These are phyloP conservation scores for Porites cylindrica DNA, from an alignment of 92 coral and sea anemone genomes.

Conservation along the genomic window DNA sequence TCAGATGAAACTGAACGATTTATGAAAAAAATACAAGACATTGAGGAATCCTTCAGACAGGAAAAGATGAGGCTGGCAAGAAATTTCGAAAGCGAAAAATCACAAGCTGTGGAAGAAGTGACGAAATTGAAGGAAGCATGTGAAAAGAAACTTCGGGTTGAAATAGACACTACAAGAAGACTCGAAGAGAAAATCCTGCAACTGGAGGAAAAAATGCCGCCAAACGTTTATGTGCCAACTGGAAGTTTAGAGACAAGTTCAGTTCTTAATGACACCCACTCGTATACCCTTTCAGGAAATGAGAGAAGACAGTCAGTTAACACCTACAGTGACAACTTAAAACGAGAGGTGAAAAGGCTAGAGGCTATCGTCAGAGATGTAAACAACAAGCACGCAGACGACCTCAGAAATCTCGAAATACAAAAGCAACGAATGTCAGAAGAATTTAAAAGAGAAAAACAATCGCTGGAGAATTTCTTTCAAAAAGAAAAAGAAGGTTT, in stretches of 20 bases:
- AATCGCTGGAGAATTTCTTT: constrained; percentile 65
- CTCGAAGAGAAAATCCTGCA: constrained; percentile 67
- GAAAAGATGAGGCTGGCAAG: constrained; percentile 67
- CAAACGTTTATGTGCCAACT: neutral
- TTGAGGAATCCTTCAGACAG: constrained; percentile 77
- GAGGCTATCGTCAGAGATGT: constrained; percentile 62
- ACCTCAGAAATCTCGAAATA: constrained; percentile 67
- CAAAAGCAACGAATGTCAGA: constrained; percentile 77
- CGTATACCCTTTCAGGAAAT: constrained; percentile 30
- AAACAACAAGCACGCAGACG: constrained; percentile 76
- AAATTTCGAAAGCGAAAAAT: constrained; percentile 75
- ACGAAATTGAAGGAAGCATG: constrained; percentile 67
- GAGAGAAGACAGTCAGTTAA: constrained; percentile 13
- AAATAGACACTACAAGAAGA: constrained; percentile 50
- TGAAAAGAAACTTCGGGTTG: constrained; percentile 65
- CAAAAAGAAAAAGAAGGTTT: constrained; percentile 66
- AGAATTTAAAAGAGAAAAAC: constrained; percentile 78
- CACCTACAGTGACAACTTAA: constrained; percentile 51
- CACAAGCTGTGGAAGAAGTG: constrained; percentile 71
- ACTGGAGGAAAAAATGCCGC: constrained; percentile 54
- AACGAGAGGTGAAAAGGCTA: constrained; percentile 74
- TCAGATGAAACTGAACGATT: constrained; percentile 82
- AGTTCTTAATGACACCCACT: neutral
- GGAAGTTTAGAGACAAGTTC: neutral
- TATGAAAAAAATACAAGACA: constrained; percentile 72